phyloP scores from a whole-genome alignment of 2,113 vertebrate species.

The Myiozetetes cayanensis region DNA sequence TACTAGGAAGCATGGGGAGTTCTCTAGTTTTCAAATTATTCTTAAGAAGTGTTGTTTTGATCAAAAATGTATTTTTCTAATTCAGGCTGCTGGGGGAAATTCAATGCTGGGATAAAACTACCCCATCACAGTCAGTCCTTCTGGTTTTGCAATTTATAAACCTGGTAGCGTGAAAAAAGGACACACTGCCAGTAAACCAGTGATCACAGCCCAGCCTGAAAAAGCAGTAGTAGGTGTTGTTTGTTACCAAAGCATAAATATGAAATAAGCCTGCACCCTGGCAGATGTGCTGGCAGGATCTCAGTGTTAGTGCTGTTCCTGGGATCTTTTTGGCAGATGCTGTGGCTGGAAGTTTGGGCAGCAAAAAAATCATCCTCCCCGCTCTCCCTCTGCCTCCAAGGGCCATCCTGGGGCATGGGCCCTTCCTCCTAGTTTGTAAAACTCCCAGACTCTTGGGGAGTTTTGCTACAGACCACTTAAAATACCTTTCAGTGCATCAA shows the following conservation, averaged over 20 bases:
- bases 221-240: background rate
- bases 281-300: conserved; percentile 9
- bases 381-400: fast-evolving
- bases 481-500: background rate
- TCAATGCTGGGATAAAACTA: background rate
- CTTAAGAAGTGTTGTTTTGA: background rate
- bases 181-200: background rate
- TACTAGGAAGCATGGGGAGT: fast-evolving
- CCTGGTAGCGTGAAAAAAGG: background rate
- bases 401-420: fast-evolving
- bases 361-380: background rate
- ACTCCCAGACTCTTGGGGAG: fast-evolving
- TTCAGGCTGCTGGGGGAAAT: background rate
- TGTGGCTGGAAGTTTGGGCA: background rate
- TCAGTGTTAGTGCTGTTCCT: background rate
- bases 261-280: background rate
- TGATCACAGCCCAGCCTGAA: background rate
- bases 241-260: conserved; percentile 20
- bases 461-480: background rate
- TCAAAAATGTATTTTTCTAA: background rate
- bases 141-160: conserved; percentile 11
- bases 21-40: background rate
- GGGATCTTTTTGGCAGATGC: background rate
- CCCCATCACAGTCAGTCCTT: background rate
- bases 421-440: background rate